These are phyloP conservation scores for Pygoscelis adeliae DNA, from an alignment of 2,113 vertebrate genomes.

Conservation along the genomic window DNA sequence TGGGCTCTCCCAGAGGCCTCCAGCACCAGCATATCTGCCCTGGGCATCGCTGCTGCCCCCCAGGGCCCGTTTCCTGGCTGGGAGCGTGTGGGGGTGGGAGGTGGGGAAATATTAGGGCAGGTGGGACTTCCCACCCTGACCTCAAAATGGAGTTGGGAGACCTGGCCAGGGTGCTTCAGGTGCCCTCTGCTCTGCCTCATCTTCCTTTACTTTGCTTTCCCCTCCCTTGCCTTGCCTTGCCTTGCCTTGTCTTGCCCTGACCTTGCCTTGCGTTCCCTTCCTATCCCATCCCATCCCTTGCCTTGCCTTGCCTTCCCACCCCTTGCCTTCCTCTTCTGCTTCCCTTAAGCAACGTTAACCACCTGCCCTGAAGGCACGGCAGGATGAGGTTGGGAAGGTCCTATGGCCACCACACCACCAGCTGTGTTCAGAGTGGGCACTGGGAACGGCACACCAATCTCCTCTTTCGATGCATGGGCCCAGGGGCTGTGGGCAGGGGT, in stretches of 20 bases:
- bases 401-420: not conserved
- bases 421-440: not conserved
- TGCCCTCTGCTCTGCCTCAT: not conserved
- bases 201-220: not conserved
- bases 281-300: not conserved
- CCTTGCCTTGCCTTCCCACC: too few species aligned
- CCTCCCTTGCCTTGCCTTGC: too few species aligned
- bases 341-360: not conserved
- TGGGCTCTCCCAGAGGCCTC: not conserved
- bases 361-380: rapidly evolving
- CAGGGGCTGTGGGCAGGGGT: not conserved
- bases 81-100: not conserved
- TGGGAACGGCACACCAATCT: not conserved
- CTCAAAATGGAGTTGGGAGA: not conserved
- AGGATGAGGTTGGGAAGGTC: not conserved
- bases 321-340: not conserved
- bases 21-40: not conserved
- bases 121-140: not conserved
- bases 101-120: not conserved
- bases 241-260: too few species aligned
- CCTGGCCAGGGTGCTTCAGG: not conserved
- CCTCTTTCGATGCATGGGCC: not conserved
- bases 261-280: too few species aligned
- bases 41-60: not conserved
- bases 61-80: not conserved